These are phyloP conservation scores for Distichodus sexfasciatus DNA, from an alignment of 2,797 vertebrate genomes.

Conservation along the genomic window DNA sequence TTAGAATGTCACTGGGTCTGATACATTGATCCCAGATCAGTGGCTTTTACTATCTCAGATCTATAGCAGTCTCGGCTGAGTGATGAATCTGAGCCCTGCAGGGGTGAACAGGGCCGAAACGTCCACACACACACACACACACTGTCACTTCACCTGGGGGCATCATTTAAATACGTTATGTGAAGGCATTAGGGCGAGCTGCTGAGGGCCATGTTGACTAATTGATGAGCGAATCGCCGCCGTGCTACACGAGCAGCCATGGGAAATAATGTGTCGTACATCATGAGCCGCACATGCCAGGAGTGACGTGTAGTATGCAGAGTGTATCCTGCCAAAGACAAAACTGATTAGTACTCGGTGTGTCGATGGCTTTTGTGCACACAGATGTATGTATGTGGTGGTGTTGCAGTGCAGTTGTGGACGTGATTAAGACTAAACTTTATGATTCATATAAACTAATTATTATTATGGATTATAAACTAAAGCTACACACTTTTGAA, in stretches of 20 bases:
- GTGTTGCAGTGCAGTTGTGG: too few species aligned
- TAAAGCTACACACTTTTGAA: too few species aligned
- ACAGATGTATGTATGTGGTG: too few species aligned
- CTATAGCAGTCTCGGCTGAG: neutral
- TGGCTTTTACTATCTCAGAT: slow-evolving; percentile 7
- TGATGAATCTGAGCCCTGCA: slow-evolving; percentile 14
- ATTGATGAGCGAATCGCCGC: slow-evolving; percentile 25
- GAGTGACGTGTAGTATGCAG: too few species aligned
- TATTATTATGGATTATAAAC: too few species aligned
- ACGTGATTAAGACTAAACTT: too few species aligned
- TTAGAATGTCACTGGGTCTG: neutral
- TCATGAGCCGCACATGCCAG: too few species aligned
- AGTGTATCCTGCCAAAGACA: too few species aligned
- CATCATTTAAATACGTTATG: slow-evolving; percentile 32
- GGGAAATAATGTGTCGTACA: too few species aligned
- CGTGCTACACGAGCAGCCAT: neutral
- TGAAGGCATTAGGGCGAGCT: slow-evolving; percentile 11
- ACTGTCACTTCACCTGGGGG: slow-evolving; percentile 9
- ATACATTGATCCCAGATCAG: neutral
- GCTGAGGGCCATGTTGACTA: slow-evolving; percentile 30
- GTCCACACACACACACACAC: neutral
- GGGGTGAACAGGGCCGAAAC: neutral
- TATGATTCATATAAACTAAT: too few species aligned
- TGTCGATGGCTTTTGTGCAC: too few species aligned
- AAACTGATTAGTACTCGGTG: too few species aligned